Evolutionary conservation across 2,888 invertebrate species (phyloP).

Genomic region (Fragum fragum): DNA sequence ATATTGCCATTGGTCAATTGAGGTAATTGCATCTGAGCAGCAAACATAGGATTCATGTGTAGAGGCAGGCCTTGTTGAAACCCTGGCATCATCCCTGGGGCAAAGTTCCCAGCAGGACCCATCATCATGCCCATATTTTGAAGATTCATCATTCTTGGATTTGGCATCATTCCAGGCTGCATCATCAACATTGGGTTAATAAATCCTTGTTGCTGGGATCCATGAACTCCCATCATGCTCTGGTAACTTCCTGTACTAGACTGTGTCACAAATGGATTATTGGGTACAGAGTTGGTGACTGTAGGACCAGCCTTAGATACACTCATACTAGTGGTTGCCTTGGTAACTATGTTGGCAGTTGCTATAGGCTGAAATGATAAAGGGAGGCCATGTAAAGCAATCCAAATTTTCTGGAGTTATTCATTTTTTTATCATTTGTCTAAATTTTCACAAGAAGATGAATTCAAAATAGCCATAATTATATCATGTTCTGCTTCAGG

Average conservation of each 20-base stretch:
- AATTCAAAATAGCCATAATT: no score
- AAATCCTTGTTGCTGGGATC: constrained; percentile 45
- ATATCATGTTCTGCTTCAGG: no score
- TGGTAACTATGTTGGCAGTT: constrained; percentile 61
- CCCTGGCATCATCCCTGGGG: constrained; percentile 4
- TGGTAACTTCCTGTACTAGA: constrained; percentile 39
- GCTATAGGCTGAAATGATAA: constrained; percentile 63
- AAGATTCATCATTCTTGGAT: constrained; percentile 37
- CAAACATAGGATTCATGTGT: constrained; percentile 41
- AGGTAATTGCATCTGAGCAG: constrained; percentile 11
- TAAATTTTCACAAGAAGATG: no score
- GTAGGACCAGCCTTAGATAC: not conserved
- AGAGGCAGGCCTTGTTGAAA: constrained; percentile 37
- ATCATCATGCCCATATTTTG: constrained; percentile 21
- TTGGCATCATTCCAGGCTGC: constrained; percentile 45
- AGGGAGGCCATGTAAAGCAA: no score
- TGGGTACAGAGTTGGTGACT: constrained; percentile 18
- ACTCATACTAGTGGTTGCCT: constrained; percentile 36
- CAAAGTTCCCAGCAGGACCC: constrained; percentile 15
- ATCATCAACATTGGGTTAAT: constrained; percentile 33
- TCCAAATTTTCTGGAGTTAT: no score
- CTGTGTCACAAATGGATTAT: constrained; percentile 38
- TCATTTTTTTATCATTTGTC: no score
- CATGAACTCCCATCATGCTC: constrained; percentile 37
- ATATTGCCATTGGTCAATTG: not conserved